These are phyloP conservation scores for Zootermopsis nevadensis DNA, from an alignment of 2,888 invertebrate species.

Conservation along the genomic window DNA sequence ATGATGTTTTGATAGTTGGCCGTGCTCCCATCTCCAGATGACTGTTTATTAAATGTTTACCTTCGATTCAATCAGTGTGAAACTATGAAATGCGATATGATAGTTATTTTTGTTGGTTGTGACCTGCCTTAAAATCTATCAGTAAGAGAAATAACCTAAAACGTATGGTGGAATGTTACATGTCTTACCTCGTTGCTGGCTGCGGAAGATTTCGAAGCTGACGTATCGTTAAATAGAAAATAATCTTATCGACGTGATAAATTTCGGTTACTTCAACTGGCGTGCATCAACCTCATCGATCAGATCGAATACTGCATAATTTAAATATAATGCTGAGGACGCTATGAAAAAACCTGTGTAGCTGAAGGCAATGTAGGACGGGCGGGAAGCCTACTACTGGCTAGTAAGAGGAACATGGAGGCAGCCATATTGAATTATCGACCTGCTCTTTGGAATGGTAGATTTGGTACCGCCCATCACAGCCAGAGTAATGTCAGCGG, in stretches of 20 bases:
- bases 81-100: no score
- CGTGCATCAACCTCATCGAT: no score
- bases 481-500: no score
- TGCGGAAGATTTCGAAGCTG: not conserved
- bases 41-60: no score
- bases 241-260: not conserved
- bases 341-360: not conserved
- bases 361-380: not conserved
- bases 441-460: not conserved
- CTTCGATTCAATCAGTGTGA: no score
- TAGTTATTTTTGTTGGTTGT: no score
- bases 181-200: not conserved
- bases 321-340: not conserved
- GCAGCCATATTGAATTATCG: constrained; percentile 38
- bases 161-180: not conserved
- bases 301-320: not conserved
- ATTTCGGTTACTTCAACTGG: not conserved
- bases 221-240: not conserved
- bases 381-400: not conserved
- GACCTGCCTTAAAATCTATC: no score
- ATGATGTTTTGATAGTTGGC: no score
- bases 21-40: no score
- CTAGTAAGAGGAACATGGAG: not conserved
- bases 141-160: no score
- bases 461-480: not conserved